Base-by-base conservation (phyloP, 2,113 vertebrate genomes). In the Trematocara nigrifrons region DNA sequence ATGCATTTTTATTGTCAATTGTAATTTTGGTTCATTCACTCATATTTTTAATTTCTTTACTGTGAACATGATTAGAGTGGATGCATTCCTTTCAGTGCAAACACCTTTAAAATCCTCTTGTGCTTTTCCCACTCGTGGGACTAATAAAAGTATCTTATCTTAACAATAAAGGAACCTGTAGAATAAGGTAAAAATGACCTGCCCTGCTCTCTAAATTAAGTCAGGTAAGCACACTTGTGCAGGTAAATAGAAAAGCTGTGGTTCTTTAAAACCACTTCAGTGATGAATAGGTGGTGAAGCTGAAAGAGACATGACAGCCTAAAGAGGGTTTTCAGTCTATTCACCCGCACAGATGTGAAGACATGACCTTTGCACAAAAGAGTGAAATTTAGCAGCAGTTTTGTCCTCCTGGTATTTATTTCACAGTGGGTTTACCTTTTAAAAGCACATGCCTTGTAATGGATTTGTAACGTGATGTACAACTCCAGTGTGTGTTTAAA, bases 61-160 rank as follows among this genome's bases (percentile, higher is more conserved):
- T 49, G 15, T 0, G 42, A 49, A 18, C 3, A 4, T 49, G 6
- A n/a, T 31, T 49, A 76, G 42, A 47, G 15, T 0, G 2, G 6
- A 76, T 3, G 7, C 15, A 51, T 51, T 3, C 45, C 77, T 33
- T 54, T 56, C 13, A 29, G 20, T 42, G 6, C n/a, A 51, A 31
- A 76, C 10, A 7, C 4, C 10, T 76, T 76, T 76, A 31, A 0
- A 76, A 76, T 49, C 15, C 31, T 1, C 42, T 11, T 31, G 26
- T 76, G 15, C 26, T 3, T 59, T 31, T 59, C 26, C 26, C 56
- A 57, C 56, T 31, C 4, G 0, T 57, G 26, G 26, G 7, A 31
- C 13, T 59, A 59, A 31, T 57, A 57, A 57, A 16, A 13, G 56
- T 59, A 59, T 59, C 56, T 59, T 0, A 59, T 59, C 56, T 31